Evolutionary conservation across 2,888 invertebrate species (phyloP).

Genomic region (Merodon equestris): DNA sequence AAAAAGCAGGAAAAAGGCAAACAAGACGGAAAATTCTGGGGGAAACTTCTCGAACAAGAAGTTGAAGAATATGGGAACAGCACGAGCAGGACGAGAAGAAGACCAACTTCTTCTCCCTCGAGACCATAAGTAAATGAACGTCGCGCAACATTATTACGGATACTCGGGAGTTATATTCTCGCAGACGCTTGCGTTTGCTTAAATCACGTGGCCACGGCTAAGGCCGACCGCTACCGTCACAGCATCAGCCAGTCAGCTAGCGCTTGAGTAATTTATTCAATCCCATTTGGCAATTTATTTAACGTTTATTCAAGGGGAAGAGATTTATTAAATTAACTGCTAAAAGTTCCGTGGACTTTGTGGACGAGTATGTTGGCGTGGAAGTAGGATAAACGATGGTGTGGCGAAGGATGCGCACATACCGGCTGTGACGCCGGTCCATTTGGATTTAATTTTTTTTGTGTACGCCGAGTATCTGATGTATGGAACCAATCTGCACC

Average conservation of each 20-base stretch:
- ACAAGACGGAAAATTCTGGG: slow-evolving; percentile 11
- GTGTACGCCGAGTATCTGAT: not conserved
- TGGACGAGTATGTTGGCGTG: not conserved
- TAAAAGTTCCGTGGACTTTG: slow-evolving; percentile 47
- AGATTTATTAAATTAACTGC: slow-evolving; percentile 69
- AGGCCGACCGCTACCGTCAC: slow-evolving; percentile 16
- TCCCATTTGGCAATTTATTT: slow-evolving; percentile 67
- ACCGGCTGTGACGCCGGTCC: too few relatives aligned
- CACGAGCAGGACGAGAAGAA: slow-evolving; percentile 15
- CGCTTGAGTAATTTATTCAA: slow-evolving; percentile 64
- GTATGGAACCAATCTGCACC: slow-evolving; percentile 7
- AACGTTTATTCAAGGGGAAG: slow-evolving; percentile 65
- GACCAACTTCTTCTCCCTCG: slow-evolving; percentile 8
- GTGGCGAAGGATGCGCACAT: too few relatives aligned
- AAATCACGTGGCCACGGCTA: slow-evolving; percentile 60
- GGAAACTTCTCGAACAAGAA: slow-evolving; percentile 40
- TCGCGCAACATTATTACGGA: slow-evolving; percentile 49
- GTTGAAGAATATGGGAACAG: too few relatives aligned
- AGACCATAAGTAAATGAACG: slow-evolving; percentile 43
- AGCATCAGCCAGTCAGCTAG: not conserved
- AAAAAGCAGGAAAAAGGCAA: slow-evolving; percentile 2
- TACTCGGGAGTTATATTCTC: slow-evolving; percentile 42
- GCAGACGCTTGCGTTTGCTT: slow-evolving; percentile 58
- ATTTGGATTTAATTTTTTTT: too few relatives aligned
- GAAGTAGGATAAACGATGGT: not conserved